These are phyloP conservation scores for Probaryconus sp. DNA, from an alignment of 1,140 invertebrate species.

Conservation along the genomic window DNA sequence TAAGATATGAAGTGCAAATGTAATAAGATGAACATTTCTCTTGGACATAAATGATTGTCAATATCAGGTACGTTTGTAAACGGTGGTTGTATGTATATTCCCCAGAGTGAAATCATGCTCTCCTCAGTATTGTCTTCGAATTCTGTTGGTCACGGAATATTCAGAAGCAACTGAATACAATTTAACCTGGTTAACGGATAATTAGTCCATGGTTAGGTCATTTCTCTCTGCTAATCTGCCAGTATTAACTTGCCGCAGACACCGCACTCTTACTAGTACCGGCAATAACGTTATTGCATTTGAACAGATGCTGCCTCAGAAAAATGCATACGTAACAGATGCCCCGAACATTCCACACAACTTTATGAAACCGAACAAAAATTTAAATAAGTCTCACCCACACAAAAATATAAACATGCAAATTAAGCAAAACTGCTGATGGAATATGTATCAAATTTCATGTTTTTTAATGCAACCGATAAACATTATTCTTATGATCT, in stretches of 20 bases:
- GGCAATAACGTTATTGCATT: conserved; percentile 16
- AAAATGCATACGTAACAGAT: conserved; percentile 47
- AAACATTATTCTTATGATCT: neutral
- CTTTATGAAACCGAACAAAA: conserved; percentile 40
- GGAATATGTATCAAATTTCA: conserved; percentile 52
- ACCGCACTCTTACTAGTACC: neutral
- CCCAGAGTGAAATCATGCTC: conserved; percentile 6
- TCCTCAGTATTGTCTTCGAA: conserved; percentile 27
- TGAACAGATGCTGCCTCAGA: conserved; percentile 22
- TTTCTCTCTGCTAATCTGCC: neutral
- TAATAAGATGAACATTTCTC: too few relatives aligned
- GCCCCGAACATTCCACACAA: conserved; percentile 22
- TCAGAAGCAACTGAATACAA: conserved; percentile 35
- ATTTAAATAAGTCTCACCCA: conserved; percentile 42
- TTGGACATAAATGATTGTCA: conserved; percentile 34
- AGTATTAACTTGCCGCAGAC: conserved; percentile 1
- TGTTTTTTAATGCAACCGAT: conserved; percentile 40
- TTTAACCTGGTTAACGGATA: conserved; percentile 31
- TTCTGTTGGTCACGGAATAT: conserved; percentile 32
- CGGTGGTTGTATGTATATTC: conserved; percentile 11
- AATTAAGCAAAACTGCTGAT: conserved; percentile 38
- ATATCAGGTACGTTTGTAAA: conserved; percentile 23
- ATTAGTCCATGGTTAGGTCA: conserved; percentile 26
- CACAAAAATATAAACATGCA: conserved; percentile 49
- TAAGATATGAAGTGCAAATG: too few relatives aligned